These are phyloP conservation scores for Pachyramphus minor DNA, from an alignment of 2,113 vertebrate genomes.

Conservation along the genomic window DNA sequence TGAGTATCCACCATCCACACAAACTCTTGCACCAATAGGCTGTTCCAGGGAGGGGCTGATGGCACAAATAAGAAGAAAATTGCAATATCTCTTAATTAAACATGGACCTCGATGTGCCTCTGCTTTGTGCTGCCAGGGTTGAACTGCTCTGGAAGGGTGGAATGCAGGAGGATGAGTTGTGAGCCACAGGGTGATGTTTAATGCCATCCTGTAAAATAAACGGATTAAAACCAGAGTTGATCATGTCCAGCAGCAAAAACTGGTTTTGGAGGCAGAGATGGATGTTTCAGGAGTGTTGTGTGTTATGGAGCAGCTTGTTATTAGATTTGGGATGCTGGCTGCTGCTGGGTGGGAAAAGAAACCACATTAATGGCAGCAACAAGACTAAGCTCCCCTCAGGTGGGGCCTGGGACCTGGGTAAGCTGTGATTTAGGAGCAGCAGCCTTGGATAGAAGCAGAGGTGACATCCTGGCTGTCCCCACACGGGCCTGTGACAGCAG, in stretches of 20 bases:
- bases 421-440: not conserved
- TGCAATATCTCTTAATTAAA: not conserved
- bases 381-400: not conserved
- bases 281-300: not conserved
- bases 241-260: not conserved
- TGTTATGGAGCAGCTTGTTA: not conserved
- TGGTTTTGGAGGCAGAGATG: not conserved
- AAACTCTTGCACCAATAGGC: not conserved
- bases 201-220: not conserved
- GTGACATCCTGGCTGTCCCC: not conserved
- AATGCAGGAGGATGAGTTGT: not conserved
- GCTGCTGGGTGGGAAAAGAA: no score
- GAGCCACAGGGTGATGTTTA: not conserved
- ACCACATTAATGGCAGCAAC: accelerated
- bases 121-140: not conserved
- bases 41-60: not conserved
- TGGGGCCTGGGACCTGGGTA: not conserved
- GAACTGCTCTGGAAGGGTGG: not conserved
- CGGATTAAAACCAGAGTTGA: not conserved
- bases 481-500: accelerated
- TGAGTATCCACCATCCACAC: not conserved
- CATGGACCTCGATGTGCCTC: not conserved
- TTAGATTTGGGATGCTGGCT: not conserved
- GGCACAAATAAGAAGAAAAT: not conserved
- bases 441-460: not conserved